These are phyloP conservation scores for Catalaphyllia jardinei DNA, from an alignment of 64 coral and sea anemone species.

Conservation along the genomic window DNA sequence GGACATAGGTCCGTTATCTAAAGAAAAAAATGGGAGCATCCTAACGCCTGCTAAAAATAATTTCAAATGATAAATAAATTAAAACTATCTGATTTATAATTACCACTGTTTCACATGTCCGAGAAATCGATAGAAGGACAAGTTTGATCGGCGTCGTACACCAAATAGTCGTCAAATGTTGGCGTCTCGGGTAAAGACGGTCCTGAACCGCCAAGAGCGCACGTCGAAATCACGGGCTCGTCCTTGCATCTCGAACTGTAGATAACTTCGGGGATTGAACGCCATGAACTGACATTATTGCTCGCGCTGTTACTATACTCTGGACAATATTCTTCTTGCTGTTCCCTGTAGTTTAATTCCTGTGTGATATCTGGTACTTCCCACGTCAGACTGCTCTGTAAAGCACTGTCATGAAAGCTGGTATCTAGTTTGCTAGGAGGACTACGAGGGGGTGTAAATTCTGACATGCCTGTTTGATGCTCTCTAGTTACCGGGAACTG, in stretches of 20 bases:
- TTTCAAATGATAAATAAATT: not conserved
- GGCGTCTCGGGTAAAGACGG: constrained; percentile 75
- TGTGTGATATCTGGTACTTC: constrained; percentile 85
- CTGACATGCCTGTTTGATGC: not conserved
- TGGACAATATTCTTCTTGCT: not conserved
- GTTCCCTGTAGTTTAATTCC: constrained; percentile 56
- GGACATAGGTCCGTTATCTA: not conserved
- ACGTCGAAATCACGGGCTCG: constrained; percentile 40
- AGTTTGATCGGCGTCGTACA: constrained; percentile 92
- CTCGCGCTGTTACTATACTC: constrained; percentile 12
- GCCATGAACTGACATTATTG: constrained; percentile 65
- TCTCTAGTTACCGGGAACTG: constrained; percentile 32
- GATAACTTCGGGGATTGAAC: constrained; percentile 51
- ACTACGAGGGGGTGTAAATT: constrained; percentile 57
- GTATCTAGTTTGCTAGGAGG: constrained; percentile 66
- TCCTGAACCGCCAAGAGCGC: constrained; percentile 25
- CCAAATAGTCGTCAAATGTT: constrained; percentile 93
- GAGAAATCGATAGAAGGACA: constrained; percentile 97
- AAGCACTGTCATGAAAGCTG: constrained; percentile 51
- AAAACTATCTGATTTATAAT: constrained; percentile 12
- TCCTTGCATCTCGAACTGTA: constrained; percentile 64
- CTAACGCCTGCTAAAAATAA: not conserved
- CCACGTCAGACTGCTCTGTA: constrained; percentile 77
- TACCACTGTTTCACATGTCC: constrained; percentile 68
- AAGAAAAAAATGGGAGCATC: not conserved